Conservation (phyloP, 2,888 invertebrate species). For the Danaus chrysippus region DNA sequence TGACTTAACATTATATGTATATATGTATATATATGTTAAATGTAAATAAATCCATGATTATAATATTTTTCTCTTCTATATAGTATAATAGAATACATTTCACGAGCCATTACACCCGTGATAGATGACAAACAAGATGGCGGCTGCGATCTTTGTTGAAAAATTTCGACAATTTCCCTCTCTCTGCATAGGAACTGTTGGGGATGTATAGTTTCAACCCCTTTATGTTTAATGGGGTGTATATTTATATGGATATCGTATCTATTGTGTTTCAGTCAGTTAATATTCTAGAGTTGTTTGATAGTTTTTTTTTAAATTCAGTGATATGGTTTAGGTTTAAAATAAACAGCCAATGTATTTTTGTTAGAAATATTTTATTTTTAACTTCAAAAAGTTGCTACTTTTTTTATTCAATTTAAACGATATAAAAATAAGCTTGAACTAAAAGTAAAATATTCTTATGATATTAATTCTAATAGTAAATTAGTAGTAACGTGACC, state of each 20-base stretch:
- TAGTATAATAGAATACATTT: conserved; percentile 60
- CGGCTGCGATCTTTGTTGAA: conserved; percentile 56
- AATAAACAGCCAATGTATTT: too few species aligned
- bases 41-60: conserved; percentile 16
- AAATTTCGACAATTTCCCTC: conserved; percentile 66
- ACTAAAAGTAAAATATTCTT: too few species aligned
- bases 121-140: conserved; percentile 78
- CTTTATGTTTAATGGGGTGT: conserved; percentile 42
- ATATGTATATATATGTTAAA: conserved; percentile 14
- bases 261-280: background rate
- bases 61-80: conserved; percentile 31
- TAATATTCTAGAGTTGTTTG: conserved; percentile 8
- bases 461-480: too few species aligned
- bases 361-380: too few species aligned
- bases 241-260: too few species aligned
- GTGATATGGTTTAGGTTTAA: too few species aligned
- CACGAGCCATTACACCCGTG: conserved; percentile 81
- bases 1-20: too few species aligned
- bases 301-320: too few species aligned
- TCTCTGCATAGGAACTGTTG: conserved; percentile 63
- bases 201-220: conserved; percentile 57
- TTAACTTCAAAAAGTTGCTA: too few species aligned
- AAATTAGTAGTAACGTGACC: too few species aligned
- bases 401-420: too few species aligned
- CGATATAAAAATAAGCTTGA: too few species aligned